Percentiles rank a stretch among this genome's conserved stretches.
These are phyloP conservation scores for Halichoeres trimaculatus DNA, from an alignment of 2,113 vertebrate species.

Conservation along the genomic window DNA sequence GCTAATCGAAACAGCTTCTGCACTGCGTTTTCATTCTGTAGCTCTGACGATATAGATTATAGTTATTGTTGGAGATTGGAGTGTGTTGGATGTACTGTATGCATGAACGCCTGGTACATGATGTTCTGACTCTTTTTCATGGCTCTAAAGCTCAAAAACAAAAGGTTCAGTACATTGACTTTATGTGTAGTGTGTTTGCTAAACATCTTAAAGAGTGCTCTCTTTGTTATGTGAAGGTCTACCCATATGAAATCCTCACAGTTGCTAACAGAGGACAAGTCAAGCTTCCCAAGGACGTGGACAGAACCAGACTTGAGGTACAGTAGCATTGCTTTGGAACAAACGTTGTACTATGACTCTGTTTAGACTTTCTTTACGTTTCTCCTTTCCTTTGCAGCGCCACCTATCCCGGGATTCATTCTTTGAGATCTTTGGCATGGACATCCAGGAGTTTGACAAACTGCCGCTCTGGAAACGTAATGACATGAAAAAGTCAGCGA, in stretches of 20 bases:
- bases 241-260: conserved; percentile 95
- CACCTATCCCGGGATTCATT: conserved; percentile 93
- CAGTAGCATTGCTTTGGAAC: not conserved
- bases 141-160: not conserved
- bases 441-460: conserved; percentile 92
- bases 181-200: conserved; percentile 12
- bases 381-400: conserved; percentile 80
- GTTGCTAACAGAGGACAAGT: conserved; percentile 92
- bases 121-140: conserved; percentile 3
- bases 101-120: not conserved
- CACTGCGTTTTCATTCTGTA: conserved; percentile 1
- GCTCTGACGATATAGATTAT: not conserved
- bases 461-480: conserved; percentile 98
- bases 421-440: conserved; percentile 93
- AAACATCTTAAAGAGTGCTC: conserved; percentile 41
- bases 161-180: not conserved
- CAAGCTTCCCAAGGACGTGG: conserved; percentile 94
- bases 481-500: conserved; percentile 94
- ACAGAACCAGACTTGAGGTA: conserved; percentile 97
- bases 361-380: conserved; percentile 3
- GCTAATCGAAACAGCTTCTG: not conserved
- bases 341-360: too few relatives aligned
- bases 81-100: conserved; percentile 10
- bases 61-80: not conserved
- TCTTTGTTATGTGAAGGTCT: conserved; percentile 87